These are phyloP conservation scores for Netelia virgata DNA, from an alignment of 2,888 invertebrate species.

Conservation along the genomic window DNA sequence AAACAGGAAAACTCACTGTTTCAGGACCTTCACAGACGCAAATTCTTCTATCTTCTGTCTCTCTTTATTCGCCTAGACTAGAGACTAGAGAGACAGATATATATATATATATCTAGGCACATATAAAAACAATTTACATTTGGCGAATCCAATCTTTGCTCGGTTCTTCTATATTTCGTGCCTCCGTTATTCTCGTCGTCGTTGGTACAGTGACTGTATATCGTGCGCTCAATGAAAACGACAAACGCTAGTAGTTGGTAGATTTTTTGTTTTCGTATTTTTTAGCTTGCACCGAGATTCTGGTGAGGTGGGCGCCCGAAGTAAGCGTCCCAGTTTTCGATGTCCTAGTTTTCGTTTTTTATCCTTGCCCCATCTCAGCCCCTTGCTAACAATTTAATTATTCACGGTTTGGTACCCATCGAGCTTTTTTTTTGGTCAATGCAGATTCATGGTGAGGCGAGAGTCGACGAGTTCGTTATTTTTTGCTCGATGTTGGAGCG, in stretches of 20 bases:
- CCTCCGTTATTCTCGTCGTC: slow-evolving; percentile 28
- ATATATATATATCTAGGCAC: slow-evolving; percentile 30
- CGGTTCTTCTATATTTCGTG: slow-evolving; percentile 35
- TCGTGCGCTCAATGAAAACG: slow-evolving; percentile 29
- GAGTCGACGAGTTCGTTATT: neutral
- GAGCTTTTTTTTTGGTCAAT: neutral
- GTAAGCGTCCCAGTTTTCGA: neutral
- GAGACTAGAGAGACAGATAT: neutral
- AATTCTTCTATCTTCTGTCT: slow-evolving; percentile 37
- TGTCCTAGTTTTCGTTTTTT: neutral
- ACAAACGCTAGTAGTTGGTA: slow-evolving; percentile 14
- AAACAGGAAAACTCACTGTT: slow-evolving; percentile 53
- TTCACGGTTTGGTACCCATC: neutral
- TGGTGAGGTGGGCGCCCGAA: neutral
- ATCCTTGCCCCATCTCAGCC: neutral
- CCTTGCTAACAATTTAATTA: slow-evolving; percentile 7
- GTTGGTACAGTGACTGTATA: slow-evolving; percentile 3
- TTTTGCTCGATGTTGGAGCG: neutral
- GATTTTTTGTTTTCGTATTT: slow-evolving; percentile 11
- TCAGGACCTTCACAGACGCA: slow-evolving; percentile 42
- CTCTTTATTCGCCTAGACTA: slow-evolving; percentile 4
- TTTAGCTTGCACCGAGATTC: slow-evolving; percentile 8
- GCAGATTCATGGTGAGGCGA: neutral
- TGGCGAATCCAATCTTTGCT: slow-evolving; percentile 34
- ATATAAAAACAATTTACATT: slow-evolving; percentile 54